phyloP scores from a whole-genome alignment of 2,888 invertebrate species.

The Cynaeus angustus region DNA sequence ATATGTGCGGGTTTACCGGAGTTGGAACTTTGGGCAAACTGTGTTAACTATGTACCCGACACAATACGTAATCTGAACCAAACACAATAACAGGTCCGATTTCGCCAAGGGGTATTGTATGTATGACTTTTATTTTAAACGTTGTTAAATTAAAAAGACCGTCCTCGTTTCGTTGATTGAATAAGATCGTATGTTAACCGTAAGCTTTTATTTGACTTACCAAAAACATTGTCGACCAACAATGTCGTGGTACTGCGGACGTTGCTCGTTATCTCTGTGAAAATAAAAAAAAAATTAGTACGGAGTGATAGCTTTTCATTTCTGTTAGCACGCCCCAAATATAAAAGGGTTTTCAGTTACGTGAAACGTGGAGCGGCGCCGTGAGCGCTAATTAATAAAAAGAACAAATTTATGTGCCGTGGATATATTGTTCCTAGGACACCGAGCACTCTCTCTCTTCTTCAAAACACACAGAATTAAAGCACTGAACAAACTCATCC shows the following conservation, averaged over 20 bases:
- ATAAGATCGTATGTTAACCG: no score
- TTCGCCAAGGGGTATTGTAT: slow-evolving; percentile 9
- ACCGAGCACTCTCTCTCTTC: not conserved
- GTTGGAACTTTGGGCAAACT: slow-evolving; percentile 28
- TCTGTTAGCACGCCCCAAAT: slow-evolving; percentile 2
- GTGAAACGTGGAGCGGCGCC: not conserved
- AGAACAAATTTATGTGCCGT: slow-evolving; percentile 5
- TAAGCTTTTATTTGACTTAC: slow-evolving; percentile 55
- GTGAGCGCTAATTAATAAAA: slow-evolving; percentile 12
- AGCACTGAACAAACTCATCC: not conserved
- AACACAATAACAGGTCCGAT: slow-evolving; percentile 19
- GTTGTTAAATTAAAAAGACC: no score
- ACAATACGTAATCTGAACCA: slow-evolving; percentile 34
- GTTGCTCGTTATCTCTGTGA: slow-evolving; percentile 60
- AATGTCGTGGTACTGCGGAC: slow-evolving; percentile 53
- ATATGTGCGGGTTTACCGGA: slow-evolving; percentile 20
- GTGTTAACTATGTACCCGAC: slow-evolving; percentile 29
- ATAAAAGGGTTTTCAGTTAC: slow-evolving; percentile 5
- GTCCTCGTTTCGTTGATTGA: no score
- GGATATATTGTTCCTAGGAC: not conserved
- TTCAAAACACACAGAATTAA: not conserved
- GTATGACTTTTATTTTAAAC: not conserved
- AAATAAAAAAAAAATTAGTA: slow-evolving; percentile 31
- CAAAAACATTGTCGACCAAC: slow-evolving; percentile 51
- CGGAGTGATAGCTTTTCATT: slow-evolving; percentile 2